Conservation (phyloP, 2,888 invertebrate genomes). For the Silvanus unidentatus region DNA sequence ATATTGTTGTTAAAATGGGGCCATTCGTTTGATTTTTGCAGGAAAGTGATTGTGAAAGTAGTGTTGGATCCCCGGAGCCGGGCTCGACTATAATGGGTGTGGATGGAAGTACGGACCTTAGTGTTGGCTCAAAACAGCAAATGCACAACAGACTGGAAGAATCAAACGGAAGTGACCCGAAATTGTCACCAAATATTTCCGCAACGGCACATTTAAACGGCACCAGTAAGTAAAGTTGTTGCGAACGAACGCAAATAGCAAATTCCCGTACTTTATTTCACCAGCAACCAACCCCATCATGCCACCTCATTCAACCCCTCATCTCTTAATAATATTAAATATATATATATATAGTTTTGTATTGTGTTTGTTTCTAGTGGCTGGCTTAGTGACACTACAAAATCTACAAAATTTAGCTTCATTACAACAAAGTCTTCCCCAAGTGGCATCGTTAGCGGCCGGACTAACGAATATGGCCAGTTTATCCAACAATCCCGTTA, state of each 20-base stretch:
- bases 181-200: constrained; percentile 44
- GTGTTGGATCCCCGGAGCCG: constrained; percentile 58
- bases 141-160: constrained; percentile 32
- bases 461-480: constrained; percentile 55
- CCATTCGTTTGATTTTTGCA: constrained; percentile 39
- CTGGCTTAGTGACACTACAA: constrained; percentile 65
- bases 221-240: constrained; percentile 52
- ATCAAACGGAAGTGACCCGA: constrained; percentile 27
- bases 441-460: constrained; percentile 55
- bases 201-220: constrained; percentile 59
- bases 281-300: too few relatives aligned
- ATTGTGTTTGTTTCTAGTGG: constrained; percentile 50
- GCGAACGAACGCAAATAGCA: too few relatives aligned
- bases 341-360: constrained; percentile 11
- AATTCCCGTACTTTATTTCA: too few relatives aligned
- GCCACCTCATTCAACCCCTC: too few relatives aligned
- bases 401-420: constrained; percentile 77
- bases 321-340: too few relatives aligned
- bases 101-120: constrained; percentile 42
- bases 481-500: constrained; percentile 54
- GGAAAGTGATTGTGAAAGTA: constrained; percentile 62
- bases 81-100: constrained; percentile 47
- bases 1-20: too few relatives aligned
- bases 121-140: constrained; percentile 29
- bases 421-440: constrained; percentile 61